These are phyloP conservation scores for Crepidodera aurea DNA, from an alignment of 2,888 invertebrate genomes.

Conservation along the genomic window DNA sequence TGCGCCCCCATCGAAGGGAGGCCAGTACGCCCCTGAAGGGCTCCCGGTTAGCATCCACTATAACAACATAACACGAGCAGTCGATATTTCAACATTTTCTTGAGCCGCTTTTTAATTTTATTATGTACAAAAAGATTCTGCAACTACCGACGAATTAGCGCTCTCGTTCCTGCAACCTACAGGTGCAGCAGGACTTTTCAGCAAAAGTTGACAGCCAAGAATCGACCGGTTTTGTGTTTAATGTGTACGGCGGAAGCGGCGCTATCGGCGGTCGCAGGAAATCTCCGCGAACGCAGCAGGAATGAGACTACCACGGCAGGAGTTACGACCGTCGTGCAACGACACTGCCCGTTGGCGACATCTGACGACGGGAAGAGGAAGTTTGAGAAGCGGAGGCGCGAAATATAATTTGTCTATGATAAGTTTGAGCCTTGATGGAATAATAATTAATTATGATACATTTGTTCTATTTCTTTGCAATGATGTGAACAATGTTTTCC, in stretches of 20 bases:
- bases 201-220: not conserved
- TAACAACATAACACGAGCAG: not conserved
- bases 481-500: no score
- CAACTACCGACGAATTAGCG: not conserved
- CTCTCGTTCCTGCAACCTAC: not conserved
- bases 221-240: conserved; percentile 3
- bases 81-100: conserved; percentile 5
- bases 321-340: conserved; percentile 33
- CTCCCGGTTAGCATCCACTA: conserved; percentile 33
- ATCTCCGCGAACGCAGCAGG: conserved; percentile 29
- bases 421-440: not conserved
- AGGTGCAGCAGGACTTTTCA: not conserved
- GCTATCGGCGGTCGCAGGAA: conserved; percentile 22
- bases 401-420: not conserved
- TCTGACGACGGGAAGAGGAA: conserved; percentile 36
- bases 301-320: conserved; percentile 30
- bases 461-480: no score
- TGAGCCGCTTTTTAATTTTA: not conserved
- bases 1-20: conserved; percentile 34
- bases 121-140: not conserved
- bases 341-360: conserved; percentile 33
- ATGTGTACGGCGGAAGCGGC: conserved; percentile 12
- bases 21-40: conserved; percentile 34
- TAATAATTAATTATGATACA: no score
- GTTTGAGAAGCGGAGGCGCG: not conserved